Evolutionary conservation across 2,888 invertebrate species (phyloP), one percentile per base, ranked within the genome.

Genomic region (Terebella lapidaria): DNA sequence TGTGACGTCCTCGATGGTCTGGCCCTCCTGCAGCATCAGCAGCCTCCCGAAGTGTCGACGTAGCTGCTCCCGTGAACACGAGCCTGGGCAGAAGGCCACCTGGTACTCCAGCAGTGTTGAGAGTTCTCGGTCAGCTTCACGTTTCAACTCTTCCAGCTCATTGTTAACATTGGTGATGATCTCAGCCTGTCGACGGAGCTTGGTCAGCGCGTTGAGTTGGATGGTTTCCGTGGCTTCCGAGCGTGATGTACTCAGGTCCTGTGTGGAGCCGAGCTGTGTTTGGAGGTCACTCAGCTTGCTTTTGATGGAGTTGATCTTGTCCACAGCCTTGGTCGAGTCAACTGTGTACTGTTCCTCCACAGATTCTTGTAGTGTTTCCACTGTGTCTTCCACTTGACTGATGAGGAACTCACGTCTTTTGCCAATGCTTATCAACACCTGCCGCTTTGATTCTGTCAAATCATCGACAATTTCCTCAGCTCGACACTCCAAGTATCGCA

Each of bases 171-270:
- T 29, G 4, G 55, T 18, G 5, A 55, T 55, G 29, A 35, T 35
- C 35, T 55, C 35, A 4, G 5, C 55, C 24, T 55, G 55, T 4
- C 29, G 42, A 15, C 35, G 55, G 4, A 55, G 55, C n/a, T 35
- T n/a, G 29, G 20, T 4, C 24, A 29, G 20, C 35, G 29, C 55
- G 24, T 35, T 24, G 4, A 4, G 4, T 22, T 29, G 4, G 15
- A 5, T 55, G 35, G 4, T 35, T 5, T 49, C 49, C 10, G 27
- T 25, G 5, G 22, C 5, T 26, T 53, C 10, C 27, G 49, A 15
- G 18, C 10, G 10, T 35, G 10, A 15, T 10, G n/a, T 35, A 15
- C n/a, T n/a, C 10, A 35, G 10, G 24, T 49, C 49, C 24, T 5
- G 5, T 15, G 27, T 15, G n/a, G 15, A 5, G 18, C 22, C 24